Conservation (phyloP, 2,113 vertebrate genomes). For the Pogona vitticeps region DNA sequence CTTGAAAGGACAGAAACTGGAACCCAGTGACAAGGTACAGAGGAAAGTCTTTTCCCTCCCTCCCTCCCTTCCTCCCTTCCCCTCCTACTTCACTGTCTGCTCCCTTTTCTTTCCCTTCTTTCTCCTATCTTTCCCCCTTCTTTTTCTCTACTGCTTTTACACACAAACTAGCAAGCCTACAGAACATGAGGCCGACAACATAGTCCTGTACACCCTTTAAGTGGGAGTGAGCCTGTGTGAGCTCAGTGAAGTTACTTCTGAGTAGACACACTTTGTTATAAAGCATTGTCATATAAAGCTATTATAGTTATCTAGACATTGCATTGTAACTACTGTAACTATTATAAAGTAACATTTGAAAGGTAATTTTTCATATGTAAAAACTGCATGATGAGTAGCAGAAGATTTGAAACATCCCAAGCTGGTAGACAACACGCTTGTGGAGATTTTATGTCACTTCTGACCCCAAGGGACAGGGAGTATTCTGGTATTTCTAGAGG, state of each 20-base stretch:
- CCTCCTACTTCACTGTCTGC: neutral
- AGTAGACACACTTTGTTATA: neutral
- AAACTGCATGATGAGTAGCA: neutral
- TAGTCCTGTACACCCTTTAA: neutral
- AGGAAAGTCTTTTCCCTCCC: conserved; percentile 44
- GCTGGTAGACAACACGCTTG: neutral
- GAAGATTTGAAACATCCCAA: conserved; percentile 21
- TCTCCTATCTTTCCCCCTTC: neutral
- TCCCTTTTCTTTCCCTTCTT: neutral
- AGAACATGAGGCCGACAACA: neutral
- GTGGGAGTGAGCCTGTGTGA: neutral
- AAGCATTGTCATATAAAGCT: too few species aligned
- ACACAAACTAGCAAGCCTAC: neutral
- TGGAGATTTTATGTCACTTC: neutral
- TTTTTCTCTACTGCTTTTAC: neutral
- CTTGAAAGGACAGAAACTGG: conserved; percentile 89
- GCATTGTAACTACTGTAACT: neutral
- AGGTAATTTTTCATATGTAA: neutral
- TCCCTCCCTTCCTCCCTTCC: conserved; percentile 9
- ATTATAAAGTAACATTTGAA: conserved; percentile 6
- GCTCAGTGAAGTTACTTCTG: neutral
- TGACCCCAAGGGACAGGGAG: conserved; percentile 13
- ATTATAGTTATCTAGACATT: neutral
- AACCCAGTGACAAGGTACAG: conserved; percentile 92
- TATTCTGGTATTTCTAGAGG: neutral